Percentiles rank a stretch among this genome's conserved stretches.
phyloP scores from a whole-genome alignment of 1,140 invertebrate species.

The Pentalonia nigronervosa region DNA sequence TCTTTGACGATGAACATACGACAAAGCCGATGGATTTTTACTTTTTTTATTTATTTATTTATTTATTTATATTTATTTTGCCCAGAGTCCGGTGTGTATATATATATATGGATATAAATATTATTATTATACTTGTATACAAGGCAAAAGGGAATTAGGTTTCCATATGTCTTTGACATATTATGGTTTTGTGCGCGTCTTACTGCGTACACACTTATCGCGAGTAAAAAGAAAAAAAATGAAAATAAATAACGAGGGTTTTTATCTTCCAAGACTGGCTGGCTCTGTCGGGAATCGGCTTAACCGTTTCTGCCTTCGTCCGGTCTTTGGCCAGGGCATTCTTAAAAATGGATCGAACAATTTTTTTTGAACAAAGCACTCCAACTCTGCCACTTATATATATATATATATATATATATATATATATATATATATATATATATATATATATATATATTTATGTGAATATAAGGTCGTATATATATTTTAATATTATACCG shows the following conservation, averaged over 20 bases:
- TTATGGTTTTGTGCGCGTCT: background rate
- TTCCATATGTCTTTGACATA: constrained; percentile 9
- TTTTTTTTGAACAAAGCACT: background rate
- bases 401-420: background rate
- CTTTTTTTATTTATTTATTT: background rate
- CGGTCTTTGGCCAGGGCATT: background rate
- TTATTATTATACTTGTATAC: background rate
- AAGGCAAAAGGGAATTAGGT: background rate
- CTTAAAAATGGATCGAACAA: constrained; percentile 2
- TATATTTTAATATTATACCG: background rate
- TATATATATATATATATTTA: background rate
- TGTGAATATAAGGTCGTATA: background rate
- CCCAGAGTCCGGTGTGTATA: background rate
- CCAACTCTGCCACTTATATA: background rate
- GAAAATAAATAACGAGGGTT: background rate
- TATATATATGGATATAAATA: background rate
- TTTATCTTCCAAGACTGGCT: background rate
- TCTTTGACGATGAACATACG: constrained; percentile 43
- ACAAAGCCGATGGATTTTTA: constrained; percentile 16
- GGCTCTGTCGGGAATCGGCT: background rate
- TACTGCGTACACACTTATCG: background rate
- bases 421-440: background rate
- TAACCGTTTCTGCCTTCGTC: background rate
- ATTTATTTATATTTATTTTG: constrained; percentile 21
- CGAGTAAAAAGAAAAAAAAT: background rate